Percentiles rank a stretch among this genome's conserved stretches.
Evolutionary conservation across 2,888 invertebrate genomes (phyloP).

Genomic region (Lumbricus terrestris): DNA sequence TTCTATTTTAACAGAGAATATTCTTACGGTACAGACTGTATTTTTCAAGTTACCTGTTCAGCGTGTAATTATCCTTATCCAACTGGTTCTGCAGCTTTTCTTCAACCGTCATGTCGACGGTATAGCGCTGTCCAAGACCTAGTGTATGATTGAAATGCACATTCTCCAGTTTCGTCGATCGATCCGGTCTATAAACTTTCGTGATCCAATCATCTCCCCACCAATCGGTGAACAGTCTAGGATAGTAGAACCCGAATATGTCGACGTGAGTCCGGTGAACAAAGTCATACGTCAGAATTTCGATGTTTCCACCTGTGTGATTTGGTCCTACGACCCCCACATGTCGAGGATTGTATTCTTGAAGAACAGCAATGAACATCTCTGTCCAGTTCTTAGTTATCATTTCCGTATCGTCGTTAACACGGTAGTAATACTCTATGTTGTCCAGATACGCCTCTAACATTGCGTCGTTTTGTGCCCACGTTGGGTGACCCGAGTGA

Average conservation of each 20-base stretch:
- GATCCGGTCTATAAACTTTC: constrained; percentile 25
- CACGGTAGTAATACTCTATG: constrained; percentile 28
- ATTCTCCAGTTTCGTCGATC: constrained; percentile 33
- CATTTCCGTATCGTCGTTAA: constrained; percentile 36
- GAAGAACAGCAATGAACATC: constrained; percentile 25
- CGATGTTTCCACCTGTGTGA: constrained; percentile 39
- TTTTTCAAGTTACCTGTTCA: background rate
- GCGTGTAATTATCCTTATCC: background rate
- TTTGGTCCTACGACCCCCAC: constrained; percentile 40
- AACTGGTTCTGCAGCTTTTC: background rate
- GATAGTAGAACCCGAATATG: constrained; percentile 39
- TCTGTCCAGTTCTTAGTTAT: constrained; percentile 35
- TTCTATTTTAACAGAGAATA: too few relatives aligned
- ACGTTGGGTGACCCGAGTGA: constrained; percentile 36
- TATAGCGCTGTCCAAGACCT: constrained; percentile 33
- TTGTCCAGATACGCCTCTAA: constrained; percentile 38
- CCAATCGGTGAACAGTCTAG: constrained; percentile 38
- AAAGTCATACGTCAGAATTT: constrained; percentile 40
- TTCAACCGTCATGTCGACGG: background rate
- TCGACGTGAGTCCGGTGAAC: constrained; percentile 39
- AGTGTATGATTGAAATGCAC: constrained; percentile 33
- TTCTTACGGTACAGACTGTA: too few relatives aligned
- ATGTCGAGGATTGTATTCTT: constrained; percentile 33
- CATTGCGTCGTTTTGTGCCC: constrained; percentile 43
- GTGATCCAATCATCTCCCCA: constrained; percentile 38